Evolutionary conservation across 30 jellyfish, hydroid and myxozoan genomes (phyloP), one percentile per base, ranked within the genome.

Genomic region (Turritopsis dohrnii): DNA sequence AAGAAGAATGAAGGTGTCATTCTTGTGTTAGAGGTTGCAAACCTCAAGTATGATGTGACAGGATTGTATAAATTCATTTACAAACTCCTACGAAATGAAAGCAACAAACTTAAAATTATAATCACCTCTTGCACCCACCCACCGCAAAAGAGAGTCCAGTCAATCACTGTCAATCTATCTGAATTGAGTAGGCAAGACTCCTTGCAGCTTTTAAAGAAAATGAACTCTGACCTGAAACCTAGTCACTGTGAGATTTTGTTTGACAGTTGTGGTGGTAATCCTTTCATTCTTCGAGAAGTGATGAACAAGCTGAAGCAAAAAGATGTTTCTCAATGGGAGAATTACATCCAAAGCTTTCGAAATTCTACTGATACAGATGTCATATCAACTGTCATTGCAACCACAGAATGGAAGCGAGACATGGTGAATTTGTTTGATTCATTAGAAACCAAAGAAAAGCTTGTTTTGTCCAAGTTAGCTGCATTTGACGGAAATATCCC

Each of bases 211-310:
- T 31, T 80, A 17, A 20, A 54, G 3, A 80, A 27, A 13, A 80
- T 80, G 52, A 80, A 71, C 53, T 76, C 87, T 21, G 53, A 18
- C 21, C 21, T 80, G 24, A n/a, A 19, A 16, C 28, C 22, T n/a
- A 53, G 8, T 17, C 52, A 53, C 5, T 80, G 83, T 52, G 53
- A 80, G 16, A 27, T 23, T 19, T 21, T 80, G 21, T 41, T 21
- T 52, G 8, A 80, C 1, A 53, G 26, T 23, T 80, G 87, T 52
- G 83, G 87, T 13, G 87, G 87, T 16, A 53, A 65, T 80, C 87
- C 87, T 31, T 80, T 52, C 27, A 80, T 80, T 21, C 65, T 80
- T 23, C 21, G 65, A 16, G 65, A 80, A 53, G 22, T 80, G n/a
- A 80, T 31, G 54, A 80, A 81, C 28, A 31, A 80, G 17, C 8